A percentile compares a stretch with the other conserved stretches of the same genome.
Conservation (phyloP, 2,797 vertebrate species). For the Miichthys miiuy region DNA sequence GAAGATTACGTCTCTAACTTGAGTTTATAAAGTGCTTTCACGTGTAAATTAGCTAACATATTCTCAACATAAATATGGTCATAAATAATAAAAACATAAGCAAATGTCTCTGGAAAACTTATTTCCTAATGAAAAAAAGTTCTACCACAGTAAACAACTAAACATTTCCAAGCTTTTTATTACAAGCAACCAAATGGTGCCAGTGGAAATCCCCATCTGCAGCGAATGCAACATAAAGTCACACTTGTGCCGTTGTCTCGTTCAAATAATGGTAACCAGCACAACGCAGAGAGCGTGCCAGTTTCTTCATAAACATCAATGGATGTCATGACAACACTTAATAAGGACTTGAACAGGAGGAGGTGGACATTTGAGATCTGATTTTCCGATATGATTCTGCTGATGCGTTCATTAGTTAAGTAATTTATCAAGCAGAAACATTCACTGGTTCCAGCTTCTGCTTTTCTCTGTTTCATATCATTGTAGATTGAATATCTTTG, state of each 20-base stretch:
- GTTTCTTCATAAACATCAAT: no score
- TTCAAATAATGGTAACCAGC: no score
- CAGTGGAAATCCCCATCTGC: neutral
- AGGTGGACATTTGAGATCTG: no score
- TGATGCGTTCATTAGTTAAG: neutral
- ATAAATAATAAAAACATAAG: neutral
- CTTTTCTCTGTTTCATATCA: no score
- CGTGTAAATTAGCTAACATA: no score
- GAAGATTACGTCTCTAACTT: no score
- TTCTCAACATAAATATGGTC: no score
- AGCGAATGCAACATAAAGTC: neutral
- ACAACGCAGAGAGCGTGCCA: neutral
- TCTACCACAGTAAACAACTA: neutral
- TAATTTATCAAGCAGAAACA: neutral
- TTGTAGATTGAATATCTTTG: neutral
- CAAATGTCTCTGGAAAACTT: neutral
- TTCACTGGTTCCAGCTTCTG: no score
- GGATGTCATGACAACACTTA: neutral
- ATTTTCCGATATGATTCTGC: no score
- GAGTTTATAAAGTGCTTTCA: no score
- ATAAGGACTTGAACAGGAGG: no score
- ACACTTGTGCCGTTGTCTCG: neutral
- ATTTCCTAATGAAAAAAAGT: neutral
- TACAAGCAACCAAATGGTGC: neutral
- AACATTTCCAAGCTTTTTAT: neutral